Evolutionary conservation across 2,888 invertebrate species (phyloP).

Genomic region (Megamerina dolium): DNA sequence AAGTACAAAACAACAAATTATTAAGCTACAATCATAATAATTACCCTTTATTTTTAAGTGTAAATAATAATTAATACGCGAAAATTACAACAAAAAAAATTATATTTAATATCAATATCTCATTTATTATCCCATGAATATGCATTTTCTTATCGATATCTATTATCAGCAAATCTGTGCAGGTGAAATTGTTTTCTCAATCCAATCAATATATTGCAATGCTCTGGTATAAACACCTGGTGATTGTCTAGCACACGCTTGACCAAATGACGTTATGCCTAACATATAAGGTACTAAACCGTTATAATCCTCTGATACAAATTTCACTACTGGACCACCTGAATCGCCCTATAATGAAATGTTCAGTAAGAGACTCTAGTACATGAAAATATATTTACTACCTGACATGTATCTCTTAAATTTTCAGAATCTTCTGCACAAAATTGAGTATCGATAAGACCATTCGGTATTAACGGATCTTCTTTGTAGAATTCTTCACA

Average conservation of each 20-base stretch:
- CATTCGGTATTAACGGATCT: conserved; percentile 14
- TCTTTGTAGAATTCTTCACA: conserved; percentile 7
- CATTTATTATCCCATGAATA: too few species aligned
- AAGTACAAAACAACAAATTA: too few species aligned
- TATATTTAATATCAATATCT: too few species aligned
- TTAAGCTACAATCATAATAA: too few species aligned
- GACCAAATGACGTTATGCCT: conserved; percentile 31
- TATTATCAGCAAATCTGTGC: too few species aligned
- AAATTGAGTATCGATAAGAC: conserved; percentile 32
- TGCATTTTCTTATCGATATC: too few species aligned
- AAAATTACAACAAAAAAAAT: too few species aligned
- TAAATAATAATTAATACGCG: too few species aligned
- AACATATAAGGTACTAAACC: conserved; percentile 19
- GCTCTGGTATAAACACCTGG: conserved; percentile 31
- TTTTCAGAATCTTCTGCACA: conserved; percentile 35
- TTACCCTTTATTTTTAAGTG: too few species aligned
- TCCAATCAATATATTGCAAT: conserved; percentile 29
- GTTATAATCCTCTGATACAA: neutral
- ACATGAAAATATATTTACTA: neutral
- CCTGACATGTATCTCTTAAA: conserved; percentile 32
- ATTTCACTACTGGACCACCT: conserved; percentile 14
- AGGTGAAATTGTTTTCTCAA: too few species aligned
- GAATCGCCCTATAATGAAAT: conserved; percentile 15
- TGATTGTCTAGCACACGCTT: conserved; percentile 23
- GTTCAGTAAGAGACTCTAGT: too few species aligned